phyloP scores from a whole-genome alignment of 1,140 invertebrate species.

The Ditylenchus dipsaci region DNA sequence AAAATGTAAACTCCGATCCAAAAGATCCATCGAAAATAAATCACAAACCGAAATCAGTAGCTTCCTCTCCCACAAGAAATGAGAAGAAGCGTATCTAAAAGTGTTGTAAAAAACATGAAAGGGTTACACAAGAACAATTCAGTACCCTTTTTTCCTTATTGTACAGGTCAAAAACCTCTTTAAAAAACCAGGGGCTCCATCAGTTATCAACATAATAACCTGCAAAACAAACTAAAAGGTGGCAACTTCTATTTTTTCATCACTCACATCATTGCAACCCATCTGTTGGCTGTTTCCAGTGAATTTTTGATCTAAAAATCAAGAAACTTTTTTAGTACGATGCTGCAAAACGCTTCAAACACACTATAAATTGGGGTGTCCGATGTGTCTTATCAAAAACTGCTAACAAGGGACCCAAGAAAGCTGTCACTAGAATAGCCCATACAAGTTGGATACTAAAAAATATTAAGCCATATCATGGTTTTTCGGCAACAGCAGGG shows the following conservation, averaged over 20 bases:
- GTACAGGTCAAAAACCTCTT: constrained; percentile 80
- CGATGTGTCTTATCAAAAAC: too few species aligned
- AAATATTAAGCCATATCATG: too few species aligned
- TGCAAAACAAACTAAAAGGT: background rate
- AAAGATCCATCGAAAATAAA: too few species aligned
- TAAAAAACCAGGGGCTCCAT: constrained; percentile 90
- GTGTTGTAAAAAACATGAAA: constrained; percentile 32
- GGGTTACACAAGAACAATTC: background rate
- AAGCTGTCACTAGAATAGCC: too few species aligned
- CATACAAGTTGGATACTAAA: too few species aligned
- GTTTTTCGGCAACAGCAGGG: too few species aligned
- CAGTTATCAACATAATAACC: constrained; percentile 89
- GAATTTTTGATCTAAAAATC: constrained; percentile 51
- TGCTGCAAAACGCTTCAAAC: too few species aligned
- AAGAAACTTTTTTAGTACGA: background rate
- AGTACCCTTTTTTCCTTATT: constrained; percentile 67
- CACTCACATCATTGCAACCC: constrained; percentile 77
- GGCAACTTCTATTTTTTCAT: background rate
- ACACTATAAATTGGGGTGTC: too few species aligned
- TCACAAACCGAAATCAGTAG: constrained; percentile 69
- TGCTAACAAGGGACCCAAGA: constrained; percentile 4
- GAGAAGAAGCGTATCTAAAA: constrained; percentile 85
- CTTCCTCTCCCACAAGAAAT: constrained; percentile 90
- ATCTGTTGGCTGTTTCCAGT: constrained; percentile 40
- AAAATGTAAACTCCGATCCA: too few species aligned